A percentile compares a stretch with the other conserved stretches of the same genome.
Conservation (phyloP, 1,140 invertebrate genomes). For the Neodiprion lecontei region DNA sequence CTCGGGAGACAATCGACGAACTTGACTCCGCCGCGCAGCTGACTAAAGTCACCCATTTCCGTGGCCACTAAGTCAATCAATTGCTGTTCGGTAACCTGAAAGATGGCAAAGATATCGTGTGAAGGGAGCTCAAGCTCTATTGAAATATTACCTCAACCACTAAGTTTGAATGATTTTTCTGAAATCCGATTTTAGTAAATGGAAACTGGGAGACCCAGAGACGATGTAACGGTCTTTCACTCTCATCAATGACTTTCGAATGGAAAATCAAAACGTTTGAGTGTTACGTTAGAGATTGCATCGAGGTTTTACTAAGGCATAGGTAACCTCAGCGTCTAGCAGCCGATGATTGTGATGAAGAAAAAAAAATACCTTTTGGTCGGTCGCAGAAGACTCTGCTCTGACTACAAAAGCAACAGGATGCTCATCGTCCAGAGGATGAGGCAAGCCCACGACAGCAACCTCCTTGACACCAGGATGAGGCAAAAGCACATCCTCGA, state of each 20-base stretch:
- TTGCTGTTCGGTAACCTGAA: conserved; percentile 40
- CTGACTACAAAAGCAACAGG: conserved; percentile 64
- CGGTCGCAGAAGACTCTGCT: conserved; percentile 33
- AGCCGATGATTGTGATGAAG: too few relatives aligned
- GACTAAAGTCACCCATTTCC: conserved; percentile 32
- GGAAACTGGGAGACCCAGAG: not conserved
- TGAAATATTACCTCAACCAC: not conserved
- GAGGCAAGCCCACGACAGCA: conserved; percentile 68
- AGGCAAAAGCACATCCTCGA: conserved; percentile 65
- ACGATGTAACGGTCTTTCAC: conserved; percentile 10
- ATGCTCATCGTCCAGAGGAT: conserved; percentile 62
- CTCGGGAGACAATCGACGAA: conserved; percentile 62
- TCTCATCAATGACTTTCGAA: not conserved
- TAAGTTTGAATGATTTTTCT: not conserved
- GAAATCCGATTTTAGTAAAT: not conserved
- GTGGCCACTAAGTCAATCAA: conserved; percentile 31
- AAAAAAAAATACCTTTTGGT: conserved; percentile 27
- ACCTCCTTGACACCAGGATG: conserved; percentile 66
- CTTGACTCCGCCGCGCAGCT: conserved; percentile 57
- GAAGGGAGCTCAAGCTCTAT: not conserved
- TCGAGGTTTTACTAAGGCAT: not conserved
- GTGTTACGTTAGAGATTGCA: not conserved
- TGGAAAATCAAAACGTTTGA: not conserved
- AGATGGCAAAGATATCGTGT: conserved; percentile 10
- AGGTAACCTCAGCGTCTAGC: not conserved